Percentiles rank a stretch among this genome's conserved stretches.
Conservation (phyloP, 2,113 vertebrate species). For the Redunca redunca region DNA sequence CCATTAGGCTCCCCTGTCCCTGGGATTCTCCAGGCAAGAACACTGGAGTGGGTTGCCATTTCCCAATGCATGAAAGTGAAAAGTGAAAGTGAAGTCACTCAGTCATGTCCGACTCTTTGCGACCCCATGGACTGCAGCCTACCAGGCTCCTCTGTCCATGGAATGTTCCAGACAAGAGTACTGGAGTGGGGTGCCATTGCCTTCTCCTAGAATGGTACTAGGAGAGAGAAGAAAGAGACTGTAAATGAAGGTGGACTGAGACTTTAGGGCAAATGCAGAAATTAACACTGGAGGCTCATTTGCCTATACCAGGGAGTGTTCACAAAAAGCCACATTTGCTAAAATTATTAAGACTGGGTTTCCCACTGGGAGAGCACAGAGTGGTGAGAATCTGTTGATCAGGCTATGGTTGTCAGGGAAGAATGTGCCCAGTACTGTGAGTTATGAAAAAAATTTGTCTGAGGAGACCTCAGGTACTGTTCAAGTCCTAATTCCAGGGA, state of each 20-base stretch:
- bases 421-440: not conserved
- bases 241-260: not conserved
- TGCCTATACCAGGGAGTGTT: not conserved
- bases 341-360: not conserved
- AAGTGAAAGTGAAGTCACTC: not conserved
- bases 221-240: not conserved
- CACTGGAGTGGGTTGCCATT: not conserved
- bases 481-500: not conserved
- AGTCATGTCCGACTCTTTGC: accelerated
- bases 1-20: not conserved
- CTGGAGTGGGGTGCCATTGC: not conserved
- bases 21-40: not conserved
- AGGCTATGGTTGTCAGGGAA: not conserved
- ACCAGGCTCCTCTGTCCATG: not conserved
- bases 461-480: not conserved
- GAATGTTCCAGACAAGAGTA: not conserved
- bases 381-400: not conserved
- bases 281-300: not conserved
- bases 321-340: not conserved
- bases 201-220: not conserved
- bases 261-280: not conserved
- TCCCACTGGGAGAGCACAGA: not conserved
- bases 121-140: not conserved
- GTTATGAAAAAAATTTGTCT: not conserved
- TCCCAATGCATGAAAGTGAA: not conserved